Evolutionary conservation across 35 echinoderm and acorn worm genomes (phyloP), one percentile per base, ranked within the genome.

Genomic region (Hemicentrotus pulcherrimus): DNA sequence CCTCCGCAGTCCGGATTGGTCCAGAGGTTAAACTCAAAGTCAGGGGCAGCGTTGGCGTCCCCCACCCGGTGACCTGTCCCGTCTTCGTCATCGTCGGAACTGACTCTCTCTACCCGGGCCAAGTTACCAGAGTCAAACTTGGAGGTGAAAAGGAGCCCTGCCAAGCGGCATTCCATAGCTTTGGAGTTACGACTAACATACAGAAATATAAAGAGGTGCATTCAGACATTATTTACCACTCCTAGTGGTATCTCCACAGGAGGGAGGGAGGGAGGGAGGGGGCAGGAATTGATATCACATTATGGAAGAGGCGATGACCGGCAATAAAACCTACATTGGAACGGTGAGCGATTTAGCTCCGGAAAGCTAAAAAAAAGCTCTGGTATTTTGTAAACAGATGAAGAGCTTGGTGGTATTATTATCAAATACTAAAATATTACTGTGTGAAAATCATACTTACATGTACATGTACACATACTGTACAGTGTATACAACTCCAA

Each of bases 101-200:
- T 32, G 32, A 99, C 97, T 71, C 97, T 92, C 92, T 99, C 98
- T 5, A 99, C 96, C 88, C 96, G 94, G 16, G 98, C 98, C 32
- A 99, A 94, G 88, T 99, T 99, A 19, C 98, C 98, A 12, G 98
- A 99, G 91, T 99, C 98, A 97, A 99, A 97, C 89, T 99, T 99
- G 15, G 98, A 99, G n/a, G 98, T 99, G 95, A 99, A 99, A 4
- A 99, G 94, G 9, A 99, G 96, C 41, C 98, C 98, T 87, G 91
- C 96, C 28, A 86, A 55, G 31, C 96, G 95, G 41, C 70, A 95
- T 91, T 99, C 98, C 97, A 99, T 97, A 90, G 12, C 88, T 45
- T 4, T 32, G 32, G 32, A 47, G 12, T 24, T 89, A 19, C 6
- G 46, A 41, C 18, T 47, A 35, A 90, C 32, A 47, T 4, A 47